Evolutionary conservation across 64 coral and sea anemone species (phyloP), one percentile per base, ranked within the genome.

Genomic region (Actinia equina): DNA sequence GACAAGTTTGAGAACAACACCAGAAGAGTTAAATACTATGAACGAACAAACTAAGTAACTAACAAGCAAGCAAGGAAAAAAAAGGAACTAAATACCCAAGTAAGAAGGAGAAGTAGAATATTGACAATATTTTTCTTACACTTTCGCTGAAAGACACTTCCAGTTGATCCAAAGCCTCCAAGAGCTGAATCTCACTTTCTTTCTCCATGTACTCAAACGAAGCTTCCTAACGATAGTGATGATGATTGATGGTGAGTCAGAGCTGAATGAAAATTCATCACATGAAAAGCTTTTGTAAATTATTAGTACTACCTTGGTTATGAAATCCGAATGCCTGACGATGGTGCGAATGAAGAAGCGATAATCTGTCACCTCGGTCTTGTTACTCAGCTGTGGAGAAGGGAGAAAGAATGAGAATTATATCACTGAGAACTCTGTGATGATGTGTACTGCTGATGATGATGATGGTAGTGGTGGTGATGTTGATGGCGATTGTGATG

Each of bases 191-290:
- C 53, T 98, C 96, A 19, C 96, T 98, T 43, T 98, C 96, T 71
- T 98, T 98, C 16, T 98, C 96, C 96, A 98, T 94, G 70, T 98
- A 98, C 79, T 98, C 96, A 94, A 98, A 98, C 8, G 96, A 98
- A 3, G 96, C 96, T 88, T 98, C 96, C 96, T 98, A 52, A 6
- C 5, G n/a, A 3, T 58, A 9, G 17, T 58, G 10, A 17, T 19
- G 18, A 77, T 18, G 46, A 8, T 49, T 49, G 46, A 8, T 49
- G 46, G 7, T 49, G 46, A 49, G 30, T 37, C 30, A 37, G 46
- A 49, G 46, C 3, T 49, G 4, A 49, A 49, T 49, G 4, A 49
- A 49, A 49, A 49, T 8, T 49, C 4, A 49, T 49, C 46, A 49
- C 82, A 16, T 23, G 43, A 20, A n/a, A 17, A 4, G 10, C 30